Percentiles rank a stretch among this genome's conserved stretches.
phyloP scores from a whole-genome alignment of 2,113 vertebrate species.

The Vicugna pacos region DNA sequence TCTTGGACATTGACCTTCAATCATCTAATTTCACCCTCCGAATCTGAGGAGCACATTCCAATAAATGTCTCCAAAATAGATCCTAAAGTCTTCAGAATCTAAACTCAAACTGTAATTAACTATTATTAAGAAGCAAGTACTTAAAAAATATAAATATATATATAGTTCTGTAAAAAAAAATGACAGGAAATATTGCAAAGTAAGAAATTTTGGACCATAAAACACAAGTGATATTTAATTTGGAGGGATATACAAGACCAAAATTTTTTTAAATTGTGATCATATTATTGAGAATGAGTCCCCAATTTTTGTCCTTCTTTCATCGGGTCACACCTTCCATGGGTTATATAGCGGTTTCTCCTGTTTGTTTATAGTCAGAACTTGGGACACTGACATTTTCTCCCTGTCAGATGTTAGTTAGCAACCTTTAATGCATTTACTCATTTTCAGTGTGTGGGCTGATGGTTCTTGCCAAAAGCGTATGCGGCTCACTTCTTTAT shows the following conservation, averaged over 20 bases:
- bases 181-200: neutral
- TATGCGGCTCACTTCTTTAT: neutral
- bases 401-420: conserved; percentile 13
- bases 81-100: neutral
- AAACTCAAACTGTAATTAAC: neutral
- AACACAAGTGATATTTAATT: conserved; percentile 15
- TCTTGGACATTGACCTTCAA: neutral
- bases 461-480: neutral
- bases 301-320: conserved; percentile 4
- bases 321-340: neutral
- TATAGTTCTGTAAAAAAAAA: neutral
- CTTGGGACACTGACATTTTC: neutral
- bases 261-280: neutral
- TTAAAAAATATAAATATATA: neutral
- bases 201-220: neutral
- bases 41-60: neutral
- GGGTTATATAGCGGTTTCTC: neutral
- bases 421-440: neutral
- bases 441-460: neutral
- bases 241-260: neutral
- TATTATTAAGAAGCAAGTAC: neutral
- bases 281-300: neutral
- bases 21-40: neutral
- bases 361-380: neutral
- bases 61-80: neutral